Conservation (phyloP, 2,113 vertebrate species). For the Chrysochloris asiatica region DNA sequence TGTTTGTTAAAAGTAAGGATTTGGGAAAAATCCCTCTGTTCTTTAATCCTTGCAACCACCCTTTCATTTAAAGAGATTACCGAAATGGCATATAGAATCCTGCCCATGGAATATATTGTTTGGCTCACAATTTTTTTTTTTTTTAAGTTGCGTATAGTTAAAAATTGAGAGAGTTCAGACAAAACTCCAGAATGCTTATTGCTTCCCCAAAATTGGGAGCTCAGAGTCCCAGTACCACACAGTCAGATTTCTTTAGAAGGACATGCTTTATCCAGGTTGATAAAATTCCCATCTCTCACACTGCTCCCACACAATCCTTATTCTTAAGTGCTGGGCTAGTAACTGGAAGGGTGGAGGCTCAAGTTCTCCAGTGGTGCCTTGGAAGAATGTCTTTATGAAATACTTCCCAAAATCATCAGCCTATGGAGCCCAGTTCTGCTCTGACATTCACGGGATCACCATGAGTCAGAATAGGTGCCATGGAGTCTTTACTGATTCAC, state of each 20-base stretch:
- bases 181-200: neutral
- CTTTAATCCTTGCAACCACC: neutral
- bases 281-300: neutral
- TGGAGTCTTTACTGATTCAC: no score
- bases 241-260: neutral
- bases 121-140: neutral
- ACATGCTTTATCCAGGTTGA: neutral
- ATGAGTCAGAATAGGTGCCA: neutral
- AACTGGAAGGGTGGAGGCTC: no score
- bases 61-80: neutral
- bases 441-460: neutral
- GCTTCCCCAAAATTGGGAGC: neutral
- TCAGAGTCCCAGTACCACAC: accelerated
- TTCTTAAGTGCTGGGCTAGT: no score
- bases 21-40: neutral
- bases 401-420: neutral
- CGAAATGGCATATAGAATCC: neutral
- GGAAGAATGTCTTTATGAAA: neutral
- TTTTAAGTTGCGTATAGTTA: neutral
- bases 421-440: neutral
- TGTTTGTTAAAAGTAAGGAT: neutral
- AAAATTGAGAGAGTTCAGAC: neutral
- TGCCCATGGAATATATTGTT: neutral
- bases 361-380: no score
- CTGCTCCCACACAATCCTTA: neutral